Evolutionary conservation across 2,888 invertebrate species (phyloP).

Genomic region (Tanypteryx hageni): DNA sequence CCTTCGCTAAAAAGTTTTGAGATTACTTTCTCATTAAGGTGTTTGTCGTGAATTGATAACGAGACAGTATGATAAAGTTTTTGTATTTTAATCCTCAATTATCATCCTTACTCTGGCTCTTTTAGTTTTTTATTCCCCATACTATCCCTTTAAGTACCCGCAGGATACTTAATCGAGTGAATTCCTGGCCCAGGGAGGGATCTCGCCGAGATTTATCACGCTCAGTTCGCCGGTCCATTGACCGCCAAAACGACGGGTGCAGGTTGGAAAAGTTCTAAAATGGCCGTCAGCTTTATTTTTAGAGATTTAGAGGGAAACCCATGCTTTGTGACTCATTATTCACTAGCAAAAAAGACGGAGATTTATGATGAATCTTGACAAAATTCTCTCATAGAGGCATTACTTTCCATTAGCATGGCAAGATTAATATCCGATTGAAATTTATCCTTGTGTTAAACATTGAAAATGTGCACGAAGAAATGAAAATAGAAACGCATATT

Average conservation of each 20-base stretch:
- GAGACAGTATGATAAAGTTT: neutral
- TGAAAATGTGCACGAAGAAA: too few species aligned
- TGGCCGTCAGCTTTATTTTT: constrained; percentile 21
- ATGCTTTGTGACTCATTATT: too few species aligned
- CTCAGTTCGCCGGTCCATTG: constrained; percentile 11
- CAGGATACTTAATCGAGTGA: neutral
- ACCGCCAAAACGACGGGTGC: constrained; percentile 10
- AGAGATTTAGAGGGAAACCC: neutral
- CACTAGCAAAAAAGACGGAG: too few species aligned
- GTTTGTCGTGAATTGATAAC: too few species aligned
- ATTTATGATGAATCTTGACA: too few species aligned
- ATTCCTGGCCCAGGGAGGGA: constrained; percentile 7
- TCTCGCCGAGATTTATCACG: constrained; percentile 18
- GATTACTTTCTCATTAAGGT: neutral
- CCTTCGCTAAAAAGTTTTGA: neutral
- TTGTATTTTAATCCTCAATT: neutral
- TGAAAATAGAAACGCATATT: too few species aligned
- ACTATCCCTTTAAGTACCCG: neutral
- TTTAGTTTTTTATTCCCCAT: neutral
- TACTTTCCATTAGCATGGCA: too few species aligned
- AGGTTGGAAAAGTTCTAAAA: neutral
- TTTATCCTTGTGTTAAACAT: too few species aligned
- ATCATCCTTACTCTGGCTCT: neutral
- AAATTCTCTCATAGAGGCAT: too few species aligned
- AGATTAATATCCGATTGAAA: too few species aligned